phyloP scores from a whole-genome alignment of 1,140 invertebrate species.

The Eufriesea mexicana region DNA sequence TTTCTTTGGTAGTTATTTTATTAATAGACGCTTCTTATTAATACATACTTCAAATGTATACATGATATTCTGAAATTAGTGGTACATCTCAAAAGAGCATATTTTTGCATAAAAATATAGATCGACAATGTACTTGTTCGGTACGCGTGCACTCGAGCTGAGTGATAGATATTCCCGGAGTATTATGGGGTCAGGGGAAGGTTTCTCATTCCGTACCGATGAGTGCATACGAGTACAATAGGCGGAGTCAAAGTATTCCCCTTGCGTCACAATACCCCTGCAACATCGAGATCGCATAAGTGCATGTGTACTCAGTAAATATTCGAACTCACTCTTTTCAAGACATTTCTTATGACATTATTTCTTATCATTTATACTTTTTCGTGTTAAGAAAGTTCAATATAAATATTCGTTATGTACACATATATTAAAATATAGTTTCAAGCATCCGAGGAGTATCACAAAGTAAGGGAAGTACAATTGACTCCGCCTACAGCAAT shows the following conservation, averaged over 20 bases:
- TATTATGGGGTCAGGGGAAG: not conserved
- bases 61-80: not conserved
- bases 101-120: not conserved
- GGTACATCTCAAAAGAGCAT: not conserved
- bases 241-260: not conserved
- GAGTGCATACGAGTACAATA: not conserved
- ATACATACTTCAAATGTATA: not conserved
- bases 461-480: not conserved
- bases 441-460: not conserved
- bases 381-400: not conserved
- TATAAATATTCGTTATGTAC: too few species aligned
- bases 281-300: too few species aligned
- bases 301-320: not conserved
- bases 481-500: slow-evolving; percentile 1
- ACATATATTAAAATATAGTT: not conserved
- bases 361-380: not conserved
- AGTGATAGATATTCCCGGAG: not conserved
- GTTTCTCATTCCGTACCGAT: not conserved
- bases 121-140: not conserved
- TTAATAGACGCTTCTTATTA: not conserved
- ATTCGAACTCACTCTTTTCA: not conserved
- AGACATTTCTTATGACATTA: not conserved
- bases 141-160: not conserved
- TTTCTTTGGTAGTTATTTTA: slow-evolving; percentile 59
- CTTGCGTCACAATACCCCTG: not conserved